These are phyloP conservation scores for Natrix natrix DNA, from an alignment of 2,797 vertebrate species.

Conservation along the genomic window DNA sequence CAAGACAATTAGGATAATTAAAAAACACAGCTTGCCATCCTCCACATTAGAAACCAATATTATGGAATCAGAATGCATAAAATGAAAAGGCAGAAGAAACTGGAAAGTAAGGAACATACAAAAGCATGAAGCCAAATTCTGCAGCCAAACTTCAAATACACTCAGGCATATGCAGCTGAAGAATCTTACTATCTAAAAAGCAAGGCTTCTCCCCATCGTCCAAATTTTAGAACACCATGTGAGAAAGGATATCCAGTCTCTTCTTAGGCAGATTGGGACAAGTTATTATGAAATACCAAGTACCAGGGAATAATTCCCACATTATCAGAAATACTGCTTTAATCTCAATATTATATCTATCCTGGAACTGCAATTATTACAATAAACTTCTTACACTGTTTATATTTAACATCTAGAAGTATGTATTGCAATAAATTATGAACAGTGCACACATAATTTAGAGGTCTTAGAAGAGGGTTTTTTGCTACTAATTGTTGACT, in stretches of 20 bases:
- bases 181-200: neutral
- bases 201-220: neutral
- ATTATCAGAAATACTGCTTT: neutral
- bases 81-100: neutral
- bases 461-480: neutral
- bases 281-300: neutral
- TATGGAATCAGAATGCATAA: neutral
- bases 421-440: slow-evolving; percentile 12
- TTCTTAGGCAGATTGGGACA: neutral
- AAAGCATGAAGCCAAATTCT: neutral
- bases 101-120: neutral
- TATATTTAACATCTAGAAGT: neutral
- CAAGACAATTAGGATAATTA: neutral
- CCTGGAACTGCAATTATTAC: neutral
- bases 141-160: neutral
- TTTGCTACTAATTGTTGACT: neutral
- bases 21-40: neutral
- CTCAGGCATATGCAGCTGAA: neutral
- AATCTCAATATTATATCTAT: neutral
- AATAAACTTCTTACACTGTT: neutral
- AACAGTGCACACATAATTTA: neutral
- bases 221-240: neutral
- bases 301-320: neutral
- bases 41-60: neutral
- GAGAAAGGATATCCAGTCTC: neutral